Percentiles rank a stretch among this genome's conserved stretches.
Conservation (phyloP, 2,113 vertebrate genomes). For the Apaloderma vittatum region DNA sequence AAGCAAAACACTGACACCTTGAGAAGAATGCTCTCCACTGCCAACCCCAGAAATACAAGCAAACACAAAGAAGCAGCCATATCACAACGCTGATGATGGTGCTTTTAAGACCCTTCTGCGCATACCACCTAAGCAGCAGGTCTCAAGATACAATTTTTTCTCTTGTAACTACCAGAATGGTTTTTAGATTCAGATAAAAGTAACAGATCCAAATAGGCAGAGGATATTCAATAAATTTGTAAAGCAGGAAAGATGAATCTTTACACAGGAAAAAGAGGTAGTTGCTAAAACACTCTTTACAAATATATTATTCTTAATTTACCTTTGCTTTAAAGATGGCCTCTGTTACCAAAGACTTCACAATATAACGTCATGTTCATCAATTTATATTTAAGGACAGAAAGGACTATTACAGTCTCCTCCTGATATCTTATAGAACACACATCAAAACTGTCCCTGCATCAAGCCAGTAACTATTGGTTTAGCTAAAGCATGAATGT, state of each 20-base stretch:
- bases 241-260: not conserved
- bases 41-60: not conserved
- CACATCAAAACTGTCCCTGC: not conserved
- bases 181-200: not conserved
- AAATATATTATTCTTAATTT: not conserved
- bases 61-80: not conserved
- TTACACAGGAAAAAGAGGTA: not conserved
- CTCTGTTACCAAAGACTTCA: not conserved
- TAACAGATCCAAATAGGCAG: not conserved
- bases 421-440: not conserved
- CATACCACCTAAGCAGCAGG: not conserved
- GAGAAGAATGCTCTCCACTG: not conserved
- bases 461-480: not conserved
- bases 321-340: not conserved
- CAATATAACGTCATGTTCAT: not conserved
- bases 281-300: not conserved
- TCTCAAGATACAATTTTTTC: not conserved
- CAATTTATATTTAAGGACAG: not conserved
- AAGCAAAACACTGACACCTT: constrained; percentile 30
- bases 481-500: not conserved
- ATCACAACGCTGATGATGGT: not conserved
- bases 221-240: not conserved
- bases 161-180: not conserved
- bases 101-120: not conserved
- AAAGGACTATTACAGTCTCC: not conserved